phyloP scores from a whole-genome alignment of 2,888 invertebrate species.

The Scaptomyza polygonia region DNA sequence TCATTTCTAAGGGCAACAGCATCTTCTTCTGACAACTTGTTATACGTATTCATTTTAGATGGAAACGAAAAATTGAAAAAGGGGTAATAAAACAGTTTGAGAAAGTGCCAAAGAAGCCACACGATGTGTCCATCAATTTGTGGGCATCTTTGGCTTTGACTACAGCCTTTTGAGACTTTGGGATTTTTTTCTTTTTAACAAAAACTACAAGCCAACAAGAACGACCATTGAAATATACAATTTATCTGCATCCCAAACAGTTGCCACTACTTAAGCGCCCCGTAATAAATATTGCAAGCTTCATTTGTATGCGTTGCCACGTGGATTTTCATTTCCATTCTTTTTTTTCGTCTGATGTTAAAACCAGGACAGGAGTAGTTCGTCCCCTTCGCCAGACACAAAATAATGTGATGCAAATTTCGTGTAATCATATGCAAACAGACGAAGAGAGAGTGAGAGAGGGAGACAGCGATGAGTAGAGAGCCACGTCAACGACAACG shows the following conservation, averaged over 20 bases:
- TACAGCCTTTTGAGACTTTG: not conserved
- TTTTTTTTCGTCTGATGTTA: conserved; percentile 16
- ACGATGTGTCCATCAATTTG: conserved; percentile 60
- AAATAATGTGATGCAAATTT: conserved; percentile 76
- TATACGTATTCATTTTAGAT: conserved; percentile 34
- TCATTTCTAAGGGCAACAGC: conserved; percentile 5
- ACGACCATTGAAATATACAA: conserved; percentile 41
- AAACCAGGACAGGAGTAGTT: conserved; percentile 15
- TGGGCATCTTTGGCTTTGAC: conserved; percentile 5
- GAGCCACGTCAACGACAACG: conserved; percentile 33
- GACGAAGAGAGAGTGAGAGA: conserved; percentile 16
- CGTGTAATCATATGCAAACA: conserved; percentile 74
- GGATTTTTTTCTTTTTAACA: conserved; percentile 3
- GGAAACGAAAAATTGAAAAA: conserved; percentile 14
- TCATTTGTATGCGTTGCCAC: conserved; percentile 72
- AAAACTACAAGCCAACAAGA: not conserved
- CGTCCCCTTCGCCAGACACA: conserved; percentile 41
- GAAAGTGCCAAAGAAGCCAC: conserved; percentile 27
- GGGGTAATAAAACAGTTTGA: conserved; percentile 45
- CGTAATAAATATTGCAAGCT: conserved; percentile 68
- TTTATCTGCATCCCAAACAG: conserved; percentile 49
- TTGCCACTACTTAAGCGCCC: conserved; percentile 45
- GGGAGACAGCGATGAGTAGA: not conserved
- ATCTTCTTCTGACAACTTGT: conserved; percentile 14
- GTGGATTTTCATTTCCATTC: conserved; percentile 38